A percentile compares a stretch with the other conserved stretches of the same genome.
Evolutionary conservation across 2,113 vertebrate genomes (phyloP).

Genomic region (Monarcha castaneiventris): DNA sequence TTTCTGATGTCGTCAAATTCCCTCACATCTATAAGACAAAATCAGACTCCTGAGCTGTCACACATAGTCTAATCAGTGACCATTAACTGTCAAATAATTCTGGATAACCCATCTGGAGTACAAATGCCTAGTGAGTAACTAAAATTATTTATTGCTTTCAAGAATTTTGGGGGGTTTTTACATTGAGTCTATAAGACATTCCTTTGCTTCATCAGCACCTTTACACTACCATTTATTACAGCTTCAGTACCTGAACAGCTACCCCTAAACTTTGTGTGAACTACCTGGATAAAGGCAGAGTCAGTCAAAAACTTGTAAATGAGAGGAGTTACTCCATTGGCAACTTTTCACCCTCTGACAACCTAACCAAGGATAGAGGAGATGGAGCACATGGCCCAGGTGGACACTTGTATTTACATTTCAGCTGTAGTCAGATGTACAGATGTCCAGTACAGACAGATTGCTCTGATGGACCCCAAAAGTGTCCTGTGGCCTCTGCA

Average conservation of each 20-base stretch:
- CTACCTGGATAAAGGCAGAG: neutral
- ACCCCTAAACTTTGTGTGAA: neutral
- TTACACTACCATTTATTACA: neutral
- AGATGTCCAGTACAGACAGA: neutral
- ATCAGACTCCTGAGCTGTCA: neutral
- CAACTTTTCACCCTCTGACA: neutral
- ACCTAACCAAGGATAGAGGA: neutral
- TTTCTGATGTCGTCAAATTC: neutral
- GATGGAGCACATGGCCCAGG: accelerated
- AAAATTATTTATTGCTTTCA: neutral
- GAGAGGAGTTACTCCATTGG: accelerated
- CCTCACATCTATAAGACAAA: neutral
- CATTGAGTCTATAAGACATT: neutral
- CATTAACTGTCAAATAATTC: neutral
- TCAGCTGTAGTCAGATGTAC: neutral
- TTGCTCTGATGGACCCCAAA: neutral
- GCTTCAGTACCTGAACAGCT: neutral
- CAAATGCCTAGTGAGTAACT: neutral
- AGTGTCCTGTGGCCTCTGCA: accelerated
- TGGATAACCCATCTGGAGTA: neutral
- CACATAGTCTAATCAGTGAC: neutral
- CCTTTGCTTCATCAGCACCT: neutral
- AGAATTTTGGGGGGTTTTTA: neutral
- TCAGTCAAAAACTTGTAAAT: neutral
- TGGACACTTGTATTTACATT: neutral